Base-by-base conservation (phyloP, 1,140 invertebrate species). In the Wiebesia pumilae region DNA sequence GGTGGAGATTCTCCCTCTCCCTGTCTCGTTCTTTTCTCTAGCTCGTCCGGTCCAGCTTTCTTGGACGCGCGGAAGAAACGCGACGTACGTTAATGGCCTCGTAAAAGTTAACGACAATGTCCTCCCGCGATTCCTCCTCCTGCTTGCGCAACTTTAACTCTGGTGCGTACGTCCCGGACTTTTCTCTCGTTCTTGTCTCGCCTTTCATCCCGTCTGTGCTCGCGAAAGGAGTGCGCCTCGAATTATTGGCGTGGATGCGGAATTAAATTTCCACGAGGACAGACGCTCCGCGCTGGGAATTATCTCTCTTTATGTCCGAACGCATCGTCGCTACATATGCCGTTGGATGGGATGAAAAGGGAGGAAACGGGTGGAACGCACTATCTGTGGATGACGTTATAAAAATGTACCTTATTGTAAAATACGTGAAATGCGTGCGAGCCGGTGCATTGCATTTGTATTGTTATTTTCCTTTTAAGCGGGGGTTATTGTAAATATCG, bases 21-120 rank as follows among this genome's bases (percentile, higher is more conserved):
- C 69, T 81, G 21, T 14, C 77, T 71, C 85, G 89, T 87, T 87
- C 81, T 88, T 85, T 84, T 82, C 85, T 83, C 87, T 35, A 58
- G 33, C 73, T 40, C 30, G 21, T 82, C 54, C 75, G 47, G 81
- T 73, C 81, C 73, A 83, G 81, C 84, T 78, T 87, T 88, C 87
- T 88, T 87, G 62, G 19, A 65, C 67, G 87, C 88, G 88, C 87
- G 85, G 87, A 87, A 88, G 89, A 89, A 89, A 90, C 87, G 88
- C 89, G 90, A 90, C 87, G 89, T 90, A 92, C 92, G 91, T 94
- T 94, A 93, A 94, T 92, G 91, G 90, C 91, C 85, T 93, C 93
- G 91, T 94, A 93, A 93, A 94, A 93, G 92, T 93, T 93, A 93
- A 94, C 92, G 92, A 93, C 93, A 93, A 93, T 93, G 93, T 93